Evolutionary conservation across 2,888 invertebrate genomes (phyloP).

Genomic region (Polyommatus iphigenia): DNA sequence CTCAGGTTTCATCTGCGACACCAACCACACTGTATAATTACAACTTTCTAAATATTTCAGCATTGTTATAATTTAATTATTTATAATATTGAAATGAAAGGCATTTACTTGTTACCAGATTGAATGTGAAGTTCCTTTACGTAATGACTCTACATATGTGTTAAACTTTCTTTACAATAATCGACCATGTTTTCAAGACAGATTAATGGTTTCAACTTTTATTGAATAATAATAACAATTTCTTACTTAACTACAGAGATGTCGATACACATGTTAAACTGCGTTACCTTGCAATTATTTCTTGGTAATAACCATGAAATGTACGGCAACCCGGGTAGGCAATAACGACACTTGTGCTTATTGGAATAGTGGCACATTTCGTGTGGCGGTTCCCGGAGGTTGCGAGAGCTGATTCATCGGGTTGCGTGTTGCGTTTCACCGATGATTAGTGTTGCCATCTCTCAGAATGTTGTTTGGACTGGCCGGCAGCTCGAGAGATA

Average conservation of each 20-base stretch:
- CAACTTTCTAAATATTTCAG: constrained; percentile 41
- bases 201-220: constrained; percentile 8
- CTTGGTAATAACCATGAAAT: constrained; percentile 29
- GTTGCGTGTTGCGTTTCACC: constrained; percentile 60
- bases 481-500: constrained; percentile 5
- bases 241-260: neutral
- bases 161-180: neutral
- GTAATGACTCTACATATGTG: neutral
- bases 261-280: constrained; percentile 30
- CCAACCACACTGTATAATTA: constrained; percentile 40
- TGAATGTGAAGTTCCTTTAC: neutral
- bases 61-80: constrained; percentile 30
- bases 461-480: constrained; percentile 29
- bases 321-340: neutral
- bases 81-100: constrained; percentile 1
- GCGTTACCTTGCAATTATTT: constrained; percentile 30
- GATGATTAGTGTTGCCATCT: constrained; percentile 30
- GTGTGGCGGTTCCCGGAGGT: constrained; percentile 51
- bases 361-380: constrained; percentile 52
- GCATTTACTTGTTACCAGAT: neutral
- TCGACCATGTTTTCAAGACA: neutral
- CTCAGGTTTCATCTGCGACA: constrained; percentile 50
- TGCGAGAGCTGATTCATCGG: constrained; percentile 54
- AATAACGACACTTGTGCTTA: neutral
- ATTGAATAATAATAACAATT: constrained; percentile 20